Evolutionary conservation across 2,888 invertebrate species (phyloP), one percentile per base, ranked within the genome.

Genomic region (Actias luna): DNA sequence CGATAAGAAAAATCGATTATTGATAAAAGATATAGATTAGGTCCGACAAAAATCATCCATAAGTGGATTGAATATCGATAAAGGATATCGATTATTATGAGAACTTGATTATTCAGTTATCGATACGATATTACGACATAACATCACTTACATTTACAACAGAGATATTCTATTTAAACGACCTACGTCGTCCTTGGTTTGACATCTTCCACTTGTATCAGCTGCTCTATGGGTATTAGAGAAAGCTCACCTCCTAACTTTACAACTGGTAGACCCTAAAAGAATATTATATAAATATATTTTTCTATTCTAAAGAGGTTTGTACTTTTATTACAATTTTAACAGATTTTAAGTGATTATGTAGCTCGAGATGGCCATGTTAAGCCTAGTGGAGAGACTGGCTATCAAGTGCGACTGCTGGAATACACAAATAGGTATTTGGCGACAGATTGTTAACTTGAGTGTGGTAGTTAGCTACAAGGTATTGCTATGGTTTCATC

Each of bases 191-290:
- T 72, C 25, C 89, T 76, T 1, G 85, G 89, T 64, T 93, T 90
- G 25, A 93, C 93, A 81, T 96, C 96, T 22, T 96, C 96, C 57
- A 96, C 93, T 92, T 96, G 95, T 71, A 96, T 96, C 61, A 96
- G 89, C 82, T 96, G 97, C 81, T 97, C 97, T 76, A 97, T 97
- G 36, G 97, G 97, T 77, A 97, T 97, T 63, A 96, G 94, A 1
- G 96, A 96, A 52, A 97, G 88, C 83, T 97, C 97, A 10, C 97
- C 97, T 8, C 97, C 97, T n/a, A 95, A 92, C 84, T 95, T 94
- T 10, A 95, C 94, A 0, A 95, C 94, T 5, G 95, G 95, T 0
- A 89, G 92, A 70, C 87, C 85, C 95, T 95, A 81, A 1, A 79
- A 73, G 39, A 31, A 39, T 39, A 33, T 25, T 7, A 42, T 42